Evolutionary conservation across 35 echinoderm and acorn worm species (phyloP), one percentile per base, ranked within the genome.

Genomic region (Ophioderma brevispina): DNA sequence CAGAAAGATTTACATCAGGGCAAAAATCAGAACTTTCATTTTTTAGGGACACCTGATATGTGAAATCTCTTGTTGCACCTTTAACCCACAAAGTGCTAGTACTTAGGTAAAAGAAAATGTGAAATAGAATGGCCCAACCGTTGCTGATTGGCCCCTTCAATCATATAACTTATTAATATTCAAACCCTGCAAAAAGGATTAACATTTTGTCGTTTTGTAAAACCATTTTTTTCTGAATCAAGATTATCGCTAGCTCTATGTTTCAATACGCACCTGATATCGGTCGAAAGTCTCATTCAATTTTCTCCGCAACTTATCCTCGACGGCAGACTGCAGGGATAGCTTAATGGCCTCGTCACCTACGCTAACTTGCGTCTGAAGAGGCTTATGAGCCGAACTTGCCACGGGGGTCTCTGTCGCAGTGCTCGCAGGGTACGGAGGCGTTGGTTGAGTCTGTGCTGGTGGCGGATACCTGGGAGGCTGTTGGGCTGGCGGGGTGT

Each of bases 301-400:
- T 82, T 87, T 77, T 36, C 97, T 46, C 35, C 92, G 95, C 28
- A 99, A 64, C 80, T 99, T 99, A 33, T 99, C 97, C 82, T 99
- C 97, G 2, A 99, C 93, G 15, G 97, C 97, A 19, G 97, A 91
- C 39, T 87, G 82, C 6, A 99, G 84, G 1, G 97, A 99, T 0
- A 88, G 55, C 49, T 89, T 95, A 50, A 99, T 94, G 30, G 92
- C 91, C 30, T 99, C 97, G 56, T 99, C 97, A 13, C 94, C 87
- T 30, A 97, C 38, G 86, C 84, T 88, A 88, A 23, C 32, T 40
- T 40, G 31, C 34, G n/a, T 85, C 90, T 64, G 64, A 2, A 38
- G 17, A 13, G 49, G 38, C 23, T 36, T 63, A 32, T 70, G 70
- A 79, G 77, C 39, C 34, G 56, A 4, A 84, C 81, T 39, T 83